Evolutionary conservation across 2,888 invertebrate genomes (phyloP), one percentile per base, ranked within the genome.

Genomic region (Chrysina gloriosa): DNA sequence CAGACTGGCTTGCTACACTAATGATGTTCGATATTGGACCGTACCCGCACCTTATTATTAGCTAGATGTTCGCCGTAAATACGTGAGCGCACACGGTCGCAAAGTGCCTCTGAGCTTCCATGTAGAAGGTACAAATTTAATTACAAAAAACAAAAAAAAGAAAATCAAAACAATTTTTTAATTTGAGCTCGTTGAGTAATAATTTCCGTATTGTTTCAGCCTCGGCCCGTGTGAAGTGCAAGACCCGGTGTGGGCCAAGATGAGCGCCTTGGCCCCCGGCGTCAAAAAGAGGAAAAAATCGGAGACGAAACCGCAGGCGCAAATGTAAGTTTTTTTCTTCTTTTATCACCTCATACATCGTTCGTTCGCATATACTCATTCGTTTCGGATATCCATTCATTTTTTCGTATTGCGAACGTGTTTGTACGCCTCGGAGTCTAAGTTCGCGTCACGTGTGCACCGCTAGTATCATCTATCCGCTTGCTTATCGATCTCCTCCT

Each of bases 171-270:
- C 6, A 3, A 36, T 19, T 4, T 11, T 25, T 7, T 50, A 27
- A 1, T 50, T 23, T 50, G 7, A n/a, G 27, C 16, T 11, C 27
- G n/a, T 11, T 1, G 25, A 27, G 25, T 58, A 48, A 61, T 29
- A 23, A 31, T 52, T 16, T 75, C 65, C 75, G 75, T 72, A 74
- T 74, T 79, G 72, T 91, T 90, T 76, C 88, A 94, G 94, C 92
- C 90, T 92, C 89, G 92, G 93, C 89, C 92, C 93, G 89, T 92
- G 92, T 92, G 93, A 94, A 87, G 89, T 93, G 87, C 92, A 90
- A 87, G 91, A 91, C 89, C 91, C 92, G 86, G 88, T 89, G 88
- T 90, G 92, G 91, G 89, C 89, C 90, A 92, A 92, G 90, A 92
- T 92, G 92, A 92, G 90, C 89, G 89, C 89, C 87, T 89, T 88